Evolutionary conservation across 2,888 invertebrate species (phyloP).

Genomic region (Gibbula magus): DNA sequence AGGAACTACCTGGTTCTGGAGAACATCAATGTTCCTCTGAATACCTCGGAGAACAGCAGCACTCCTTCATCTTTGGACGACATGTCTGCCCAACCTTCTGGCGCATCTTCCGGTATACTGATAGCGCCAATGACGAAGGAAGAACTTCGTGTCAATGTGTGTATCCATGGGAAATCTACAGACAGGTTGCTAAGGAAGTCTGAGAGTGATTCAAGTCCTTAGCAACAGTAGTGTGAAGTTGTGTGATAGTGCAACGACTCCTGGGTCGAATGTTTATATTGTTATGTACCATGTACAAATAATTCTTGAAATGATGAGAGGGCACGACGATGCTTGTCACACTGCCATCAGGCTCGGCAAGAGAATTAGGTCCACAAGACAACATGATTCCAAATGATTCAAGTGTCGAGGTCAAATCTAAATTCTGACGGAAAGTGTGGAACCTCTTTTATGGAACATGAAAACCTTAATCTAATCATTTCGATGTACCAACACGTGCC

Average conservation of each 20-base stretch:
- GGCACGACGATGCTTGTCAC: no score
- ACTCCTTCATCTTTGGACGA: conserved; percentile 26
- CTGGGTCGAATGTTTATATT: not conserved
- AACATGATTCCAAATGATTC: no score
- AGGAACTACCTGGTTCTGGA: conserved; percentile 71
- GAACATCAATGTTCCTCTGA: conserved; percentile 69
- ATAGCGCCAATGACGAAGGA: conserved; percentile 32
- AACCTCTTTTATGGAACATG: no score
- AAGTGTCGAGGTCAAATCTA: no score
- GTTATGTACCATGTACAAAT: not conserved
- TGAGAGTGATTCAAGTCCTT: conserved; percentile 52
- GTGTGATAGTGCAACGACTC: not conserved
- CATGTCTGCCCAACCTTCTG: conserved; percentile 19
- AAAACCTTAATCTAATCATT: no score
- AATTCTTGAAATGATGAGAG: no score
- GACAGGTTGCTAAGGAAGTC: conserved; percentile 54
- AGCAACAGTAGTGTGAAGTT: not conserved
- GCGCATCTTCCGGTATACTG: conserved; percentile 15
- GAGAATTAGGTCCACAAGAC: no score
- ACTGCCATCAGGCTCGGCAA: no score
- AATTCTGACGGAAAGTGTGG: no score
- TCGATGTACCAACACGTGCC: no score
- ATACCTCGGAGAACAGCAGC: conserved; percentile 64
- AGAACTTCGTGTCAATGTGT: conserved; percentile 54
- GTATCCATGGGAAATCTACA: conserved; percentile 60